Evolutionary conservation across 92 coral and sea anemone species (phyloP).

Genomic region (Porites evermanni): DNA sequence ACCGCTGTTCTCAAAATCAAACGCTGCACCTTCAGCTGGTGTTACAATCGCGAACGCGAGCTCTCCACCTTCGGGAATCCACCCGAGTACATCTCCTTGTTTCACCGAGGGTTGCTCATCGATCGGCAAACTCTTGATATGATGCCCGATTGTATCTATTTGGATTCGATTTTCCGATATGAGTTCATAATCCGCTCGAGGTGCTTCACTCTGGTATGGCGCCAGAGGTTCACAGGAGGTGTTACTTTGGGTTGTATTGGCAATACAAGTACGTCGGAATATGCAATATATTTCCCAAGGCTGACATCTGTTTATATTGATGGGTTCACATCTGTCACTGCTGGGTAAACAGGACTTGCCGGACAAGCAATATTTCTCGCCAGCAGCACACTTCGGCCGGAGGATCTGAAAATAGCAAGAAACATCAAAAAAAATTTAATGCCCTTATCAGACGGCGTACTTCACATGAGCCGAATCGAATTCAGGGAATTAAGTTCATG

Average conservation of each 20-base stretch:
- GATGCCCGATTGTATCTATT: constrained; percentile 74
- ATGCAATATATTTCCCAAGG: constrained; percentile 65
- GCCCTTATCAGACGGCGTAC: too few relatives aligned
- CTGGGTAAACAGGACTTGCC: constrained; percentile 64
- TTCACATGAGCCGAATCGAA: too few relatives aligned
- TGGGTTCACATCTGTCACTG: constrained; percentile 41
- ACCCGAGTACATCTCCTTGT: constrained; percentile 83
- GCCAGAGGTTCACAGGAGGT: constrained; percentile 55
- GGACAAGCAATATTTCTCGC: constrained; percentile 72
- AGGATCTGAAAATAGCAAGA: constrained; percentile 56
- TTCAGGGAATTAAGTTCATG: too few relatives aligned
- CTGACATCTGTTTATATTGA: constrained; percentile 51
- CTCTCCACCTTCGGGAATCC: constrained; percentile 79
- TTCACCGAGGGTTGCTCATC: constrained; percentile 57
- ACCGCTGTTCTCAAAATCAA: constrained; percentile 65
- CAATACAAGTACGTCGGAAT: constrained; percentile 68
- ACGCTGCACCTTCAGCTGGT: constrained; percentile 51
- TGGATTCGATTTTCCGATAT: constrained; percentile 61
- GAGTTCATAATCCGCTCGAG: constrained; percentile 83
- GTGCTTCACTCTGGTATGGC: constrained; percentile 62
- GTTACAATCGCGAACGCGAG: constrained; percentile 67
- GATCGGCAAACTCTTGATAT: constrained; percentile 61
- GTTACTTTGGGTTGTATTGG: constrained; percentile 60
- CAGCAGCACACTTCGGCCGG: constrained; percentile 67
- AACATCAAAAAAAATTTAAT: too few relatives aligned